phyloP scores from a whole-genome alignment of 2,797 vertebrate genomes.

The Schizothorax lantsangensis region DNA sequence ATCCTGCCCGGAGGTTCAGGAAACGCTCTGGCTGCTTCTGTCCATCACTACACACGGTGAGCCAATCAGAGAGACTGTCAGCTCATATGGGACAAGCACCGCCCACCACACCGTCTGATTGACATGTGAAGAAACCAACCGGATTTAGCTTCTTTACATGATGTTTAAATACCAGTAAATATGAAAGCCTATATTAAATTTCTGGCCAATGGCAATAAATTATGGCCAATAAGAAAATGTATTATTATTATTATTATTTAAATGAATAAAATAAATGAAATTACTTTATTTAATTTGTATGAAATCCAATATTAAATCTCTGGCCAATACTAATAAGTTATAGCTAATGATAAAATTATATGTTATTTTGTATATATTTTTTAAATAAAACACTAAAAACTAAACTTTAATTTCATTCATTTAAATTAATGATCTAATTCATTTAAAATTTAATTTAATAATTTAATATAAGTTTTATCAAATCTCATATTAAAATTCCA shows the following conservation, averaged over 20 bases:
- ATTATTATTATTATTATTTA: background rate
- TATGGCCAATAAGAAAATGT: background rate
- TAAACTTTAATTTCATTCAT: background rate
- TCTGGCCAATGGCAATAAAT: background rate
- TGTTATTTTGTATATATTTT: background rate
- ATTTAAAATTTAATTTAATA: background rate
- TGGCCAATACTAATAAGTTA: background rate
- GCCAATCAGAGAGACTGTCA: slow-evolving; percentile 44
- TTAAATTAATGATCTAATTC: background rate
- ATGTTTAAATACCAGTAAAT: background rate
- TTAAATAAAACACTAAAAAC: background rate
- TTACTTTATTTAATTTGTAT: background rate
- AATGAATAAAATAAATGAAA: background rate
- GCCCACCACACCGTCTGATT: background rate
- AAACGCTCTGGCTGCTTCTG: slow-evolving; percentile 83
- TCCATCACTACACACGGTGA: slow-evolving; percentile 85
- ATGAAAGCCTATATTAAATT: background rate
- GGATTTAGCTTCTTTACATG: background rate
- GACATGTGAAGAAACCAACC: background rate
- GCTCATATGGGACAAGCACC: background rate
- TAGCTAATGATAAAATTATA: background rate
- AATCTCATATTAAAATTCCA: background rate
- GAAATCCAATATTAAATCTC: background rate
- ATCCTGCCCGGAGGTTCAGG: slow-evolving; percentile 85
- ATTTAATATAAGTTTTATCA: background rate